Base-by-base conservation (phyloP, 2,797 vertebrate species). In the Salarias fasciatus region DNA sequence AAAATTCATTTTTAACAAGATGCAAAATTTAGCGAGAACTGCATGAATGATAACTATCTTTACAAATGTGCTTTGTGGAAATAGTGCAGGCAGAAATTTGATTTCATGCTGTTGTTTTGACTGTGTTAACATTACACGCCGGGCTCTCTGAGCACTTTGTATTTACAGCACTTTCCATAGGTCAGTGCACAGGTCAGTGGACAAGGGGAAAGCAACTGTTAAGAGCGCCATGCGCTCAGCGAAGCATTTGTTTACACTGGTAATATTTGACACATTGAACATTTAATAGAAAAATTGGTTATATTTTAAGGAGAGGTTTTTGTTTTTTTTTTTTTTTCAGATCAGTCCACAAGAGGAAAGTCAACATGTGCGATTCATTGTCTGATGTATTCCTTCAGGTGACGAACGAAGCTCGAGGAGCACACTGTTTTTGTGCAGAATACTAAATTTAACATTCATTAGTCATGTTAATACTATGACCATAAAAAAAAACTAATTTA, bases 121-220 rank as follows among this genome's bases (percentile, higher is more conserved):
- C 33, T 49, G 42, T 56, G 31, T 56, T 44, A 28, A 37, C 29
- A 24, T 28, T 37, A 8, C 2, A 35, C 36, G 33, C 48, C 43
- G 59, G 18, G 52, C 41, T 9, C 37, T 7, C 33, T 53, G 49
- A 55, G 41, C 63, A 64, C 51, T 67, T 31, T 40, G 33, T 43
- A 11, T 57, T 66, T 57, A 45, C 31, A 40, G 5, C 31, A 4
- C 40, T 48, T 37, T 28, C 48, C 33, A 40, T 36, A 28, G 45
- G 46, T 71, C 67, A 56, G 37, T 0, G 3, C 46, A 53, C 59
- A 50, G 35, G 46, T 69, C 57, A 45, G 38, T 15, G 10, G 11
- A 14, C 13, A 43, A 10, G 41, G 14, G 50, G 38, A 53, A 69
- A 51, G 40, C 1, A 13, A 55, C 49, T 43, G 41, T 43, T 43